A percentile compares a stretch with the other conserved stretches of the same genome.
These are phyloP conservation scores for Ethmia dodecea DNA, from an alignment of 2,888 invertebrate genomes.

Conservation along the genomic window DNA sequence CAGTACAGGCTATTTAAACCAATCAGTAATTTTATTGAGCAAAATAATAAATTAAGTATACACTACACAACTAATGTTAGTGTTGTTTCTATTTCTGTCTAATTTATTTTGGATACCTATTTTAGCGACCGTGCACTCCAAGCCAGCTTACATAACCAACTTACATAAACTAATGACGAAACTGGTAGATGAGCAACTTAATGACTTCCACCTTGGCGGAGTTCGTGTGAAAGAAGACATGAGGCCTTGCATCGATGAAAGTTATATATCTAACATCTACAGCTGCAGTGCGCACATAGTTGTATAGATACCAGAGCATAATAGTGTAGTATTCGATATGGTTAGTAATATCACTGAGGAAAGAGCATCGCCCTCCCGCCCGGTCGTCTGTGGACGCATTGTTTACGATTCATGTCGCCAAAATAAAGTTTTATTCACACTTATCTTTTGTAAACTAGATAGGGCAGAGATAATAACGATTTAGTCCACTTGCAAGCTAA, in stretches of 20 bases:
- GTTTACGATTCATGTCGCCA: conserved; percentile 49
- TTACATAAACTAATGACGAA: conserved; percentile 65
- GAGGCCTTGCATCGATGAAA: too few relatives aligned
- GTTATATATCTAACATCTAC: too few relatives aligned
- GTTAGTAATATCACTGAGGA: conserved; percentile 27
- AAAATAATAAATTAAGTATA: too few relatives aligned
- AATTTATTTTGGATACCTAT: neutral
- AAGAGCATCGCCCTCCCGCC: conserved; percentile 61
- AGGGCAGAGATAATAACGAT: conserved; percentile 15
- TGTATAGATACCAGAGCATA: too few relatives aligned
- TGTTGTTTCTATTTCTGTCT: neutral
- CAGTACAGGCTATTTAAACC: too few relatives aligned
- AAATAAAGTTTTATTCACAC: conserved; percentile 35
- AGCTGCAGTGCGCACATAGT: too few relatives aligned
- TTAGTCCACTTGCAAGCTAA: conserved; percentile 15
- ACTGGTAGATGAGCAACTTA: conserved; percentile 52
- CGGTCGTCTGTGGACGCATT: conserved; percentile 45
- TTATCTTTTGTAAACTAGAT: conserved; percentile 16
- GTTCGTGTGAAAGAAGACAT: conserved; percentile 22
- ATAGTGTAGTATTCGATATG: neutral
- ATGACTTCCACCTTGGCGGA: conserved; percentile 42
- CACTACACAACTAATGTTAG: too few relatives aligned
- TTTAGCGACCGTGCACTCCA: conserved; percentile 42
- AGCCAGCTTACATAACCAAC: conserved; percentile 52
- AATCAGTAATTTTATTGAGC: too few relatives aligned